Conservation (phyloP, 2,888 invertebrate species). For the Aphidius colemani region DNA sequence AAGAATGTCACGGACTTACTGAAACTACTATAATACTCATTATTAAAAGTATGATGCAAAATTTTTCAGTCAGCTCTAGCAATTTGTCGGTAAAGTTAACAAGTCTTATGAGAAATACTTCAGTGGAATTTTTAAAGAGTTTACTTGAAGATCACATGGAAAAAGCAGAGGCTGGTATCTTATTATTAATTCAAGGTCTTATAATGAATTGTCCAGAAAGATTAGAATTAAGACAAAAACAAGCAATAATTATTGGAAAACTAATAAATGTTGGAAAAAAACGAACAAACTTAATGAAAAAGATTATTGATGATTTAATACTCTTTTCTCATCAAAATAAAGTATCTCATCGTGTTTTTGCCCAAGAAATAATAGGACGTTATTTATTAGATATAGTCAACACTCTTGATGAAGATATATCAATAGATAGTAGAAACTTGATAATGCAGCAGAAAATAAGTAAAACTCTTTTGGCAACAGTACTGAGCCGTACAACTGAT, state of each 20-base stretch:
- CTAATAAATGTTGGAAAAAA: slow-evolving; percentile 44
- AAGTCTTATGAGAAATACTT: slow-evolving; percentile 43
- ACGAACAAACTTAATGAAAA: not conserved
- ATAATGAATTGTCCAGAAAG: slow-evolving; percentile 52
- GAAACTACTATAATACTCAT: slow-evolving; percentile 53
- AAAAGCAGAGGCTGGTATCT: slow-evolving; percentile 41
- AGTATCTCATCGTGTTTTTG: slow-evolving; percentile 60
- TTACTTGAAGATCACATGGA: slow-evolving; percentile 37
- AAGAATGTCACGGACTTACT: slow-evolving; percentile 59
- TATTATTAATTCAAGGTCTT: slow-evolving; percentile 48
- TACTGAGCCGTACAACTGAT: slow-evolving; percentile 65
- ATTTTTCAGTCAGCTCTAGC: slow-evolving; percentile 20
- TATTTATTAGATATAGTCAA: slow-evolving; percentile 49
- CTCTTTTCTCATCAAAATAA: slow-evolving; percentile 55
- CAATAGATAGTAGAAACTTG: not conserved
- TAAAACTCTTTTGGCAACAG: slow-evolving; percentile 60
- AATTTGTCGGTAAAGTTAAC: slow-evolving; percentile 22
- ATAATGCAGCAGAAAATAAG: not conserved
- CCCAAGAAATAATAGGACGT: slow-evolving; percentile 62
- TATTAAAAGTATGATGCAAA: slow-evolving; percentile 54
- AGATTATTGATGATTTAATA: slow-evolving; percentile 38
- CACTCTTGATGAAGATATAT: not conserved
- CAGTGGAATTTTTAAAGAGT: slow-evolving; percentile 45
- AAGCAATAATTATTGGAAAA: slow-evolving; percentile 47
- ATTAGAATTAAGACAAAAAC: slow-evolving; percentile 50